Base-by-base conservation (phyloP, 2,888 invertebrate genomes). In the Leucophenga montana region DNA sequence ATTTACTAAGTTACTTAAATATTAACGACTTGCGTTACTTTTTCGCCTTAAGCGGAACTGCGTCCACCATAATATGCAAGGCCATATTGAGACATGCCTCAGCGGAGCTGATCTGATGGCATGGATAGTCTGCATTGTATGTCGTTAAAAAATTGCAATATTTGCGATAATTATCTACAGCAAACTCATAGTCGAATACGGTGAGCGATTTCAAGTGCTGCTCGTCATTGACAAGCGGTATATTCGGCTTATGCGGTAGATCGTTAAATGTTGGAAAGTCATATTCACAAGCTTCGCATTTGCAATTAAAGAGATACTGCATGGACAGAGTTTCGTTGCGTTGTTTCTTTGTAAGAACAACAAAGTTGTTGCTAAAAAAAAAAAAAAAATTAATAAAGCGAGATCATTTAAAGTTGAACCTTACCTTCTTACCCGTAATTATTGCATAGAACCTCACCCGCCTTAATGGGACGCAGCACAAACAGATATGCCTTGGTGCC, bases 241-340 rank as follows among this genome's bases (percentile, higher is more conserved):
- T 84, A 68, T 83, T 80, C 71, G 57, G 72, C 80, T 73, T 78
- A 72, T 59, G 82, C 14, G 85, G 85, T 77, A 93, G 82, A 50
- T 89, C 73, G 0, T 83, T 64, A 80, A 92, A 93, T 0, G 89
- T 84, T 0, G 95, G 94, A 93, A 94, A 96, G 75, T 94, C 88
- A 61, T 92, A 85, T 16, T 85, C 79, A 78, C 97, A 97, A 0
- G 96, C 93, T 78, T 91, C 90, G 85, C 97, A 97, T 2, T 88
- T 77, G 80, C 97, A 97, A 1, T 86, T 88, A 85, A 97, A 97
- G 84, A 91, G 93, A 89, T 96, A 97, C 86, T 96, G 95, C 67
- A 90, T 90, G 62, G 90, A 89, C 11, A 97, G 89, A 33, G 90
- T 89, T 8, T 88, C 78, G 76, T 91, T 91, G 9, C 97, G 91